Evolutionary conservation across 2,888 invertebrate genomes (phyloP).

Genomic region (Patella ulyssiponensis): DNA sequence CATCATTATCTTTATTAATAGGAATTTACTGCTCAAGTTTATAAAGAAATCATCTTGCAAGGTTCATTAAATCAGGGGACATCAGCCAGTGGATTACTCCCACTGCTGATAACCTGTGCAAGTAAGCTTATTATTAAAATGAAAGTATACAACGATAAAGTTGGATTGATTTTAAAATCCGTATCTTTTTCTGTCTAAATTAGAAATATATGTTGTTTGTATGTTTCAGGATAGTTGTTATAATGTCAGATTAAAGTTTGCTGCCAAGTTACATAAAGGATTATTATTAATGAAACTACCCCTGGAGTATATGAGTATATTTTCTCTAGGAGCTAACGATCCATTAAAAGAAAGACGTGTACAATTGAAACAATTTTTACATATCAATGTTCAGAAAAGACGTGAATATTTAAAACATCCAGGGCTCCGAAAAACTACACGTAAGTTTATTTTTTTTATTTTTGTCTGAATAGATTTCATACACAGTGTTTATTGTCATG

Average conservation of each 20-base stretch:
- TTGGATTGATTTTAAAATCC: background rate
- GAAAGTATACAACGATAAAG: background rate
- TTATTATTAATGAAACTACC: slow-evolving; percentile 80
- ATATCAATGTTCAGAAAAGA: slow-evolving; percentile 88
- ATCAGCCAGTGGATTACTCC: no score
- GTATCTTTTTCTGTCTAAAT: background rate
- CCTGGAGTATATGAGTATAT: slow-evolving; percentile 96
- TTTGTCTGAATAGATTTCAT: no score
- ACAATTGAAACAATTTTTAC: slow-evolving; percentile 82
- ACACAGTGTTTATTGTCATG: no score
- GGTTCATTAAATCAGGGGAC: no score
- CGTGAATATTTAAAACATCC: slow-evolving; percentile 87
- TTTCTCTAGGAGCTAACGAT: slow-evolving; percentile 91
- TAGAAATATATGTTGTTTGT: background rate
- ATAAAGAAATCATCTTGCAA: no score
- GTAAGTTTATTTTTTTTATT: background rate
- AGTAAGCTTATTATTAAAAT: background rate
- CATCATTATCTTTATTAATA: no score
- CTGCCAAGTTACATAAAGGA: slow-evolving; percentile 93
- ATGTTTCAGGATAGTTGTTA: slow-evolving; percentile 70
- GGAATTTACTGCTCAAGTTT: no score
- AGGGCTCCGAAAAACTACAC: background rate
- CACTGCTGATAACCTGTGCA: no score
- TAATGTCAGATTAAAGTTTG: slow-evolving; percentile 87
- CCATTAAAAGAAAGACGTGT: slow-evolving; percentile 83